Conservation (phyloP, 2,888 invertebrate species). For the Cephus spinipes region DNA sequence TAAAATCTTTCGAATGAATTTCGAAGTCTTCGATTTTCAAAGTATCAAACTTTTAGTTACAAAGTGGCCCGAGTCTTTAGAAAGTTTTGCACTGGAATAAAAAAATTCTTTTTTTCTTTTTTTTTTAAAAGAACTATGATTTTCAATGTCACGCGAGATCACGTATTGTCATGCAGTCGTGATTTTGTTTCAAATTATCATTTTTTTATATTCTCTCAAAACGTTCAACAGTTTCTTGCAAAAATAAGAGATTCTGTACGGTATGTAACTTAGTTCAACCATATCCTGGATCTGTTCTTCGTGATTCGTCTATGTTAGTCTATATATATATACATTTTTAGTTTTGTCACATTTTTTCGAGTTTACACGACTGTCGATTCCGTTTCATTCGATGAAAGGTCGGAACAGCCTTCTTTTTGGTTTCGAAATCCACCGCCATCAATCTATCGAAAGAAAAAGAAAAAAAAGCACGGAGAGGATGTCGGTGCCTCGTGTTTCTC, state of each 20-base stretch:
- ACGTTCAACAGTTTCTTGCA: slow-evolving; percentile 48
- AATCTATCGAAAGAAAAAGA: not conserved
- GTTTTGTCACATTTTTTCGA: slow-evolving; percentile 16
- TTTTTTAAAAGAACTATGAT: not conserved
- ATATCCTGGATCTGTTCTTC: not conserved
- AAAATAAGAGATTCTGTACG: slow-evolving; percentile 56
- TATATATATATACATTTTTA: slow-evolving; percentile 17
- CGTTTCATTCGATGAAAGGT: not conserved
- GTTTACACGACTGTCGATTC: slow-evolving; percentile 6
- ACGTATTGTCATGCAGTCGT: not conserved
- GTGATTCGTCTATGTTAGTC: not conserved
- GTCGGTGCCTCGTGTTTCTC: not conserved
- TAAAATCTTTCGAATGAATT: not conserved
- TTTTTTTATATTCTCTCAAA: slow-evolving; percentile 22
- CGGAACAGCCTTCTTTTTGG: not conserved
- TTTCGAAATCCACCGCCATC: not conserved
- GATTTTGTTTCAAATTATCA: slow-evolving; percentile 25
- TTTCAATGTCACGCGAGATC: not conserved
- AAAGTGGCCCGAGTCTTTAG: not conserved
- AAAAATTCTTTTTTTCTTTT: slow-evolving; percentile 13
- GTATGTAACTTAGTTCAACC: slow-evolving; percentile 35
- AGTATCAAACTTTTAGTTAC: not conserved
- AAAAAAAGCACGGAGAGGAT: not conserved
- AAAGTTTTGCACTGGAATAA: slow-evolving; percentile 17
- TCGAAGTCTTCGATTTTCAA: not conserved